Evolutionary conservation across 2,113 vertebrate genomes (phyloP).

Genomic region (Oryzias curvinotus): DNA sequence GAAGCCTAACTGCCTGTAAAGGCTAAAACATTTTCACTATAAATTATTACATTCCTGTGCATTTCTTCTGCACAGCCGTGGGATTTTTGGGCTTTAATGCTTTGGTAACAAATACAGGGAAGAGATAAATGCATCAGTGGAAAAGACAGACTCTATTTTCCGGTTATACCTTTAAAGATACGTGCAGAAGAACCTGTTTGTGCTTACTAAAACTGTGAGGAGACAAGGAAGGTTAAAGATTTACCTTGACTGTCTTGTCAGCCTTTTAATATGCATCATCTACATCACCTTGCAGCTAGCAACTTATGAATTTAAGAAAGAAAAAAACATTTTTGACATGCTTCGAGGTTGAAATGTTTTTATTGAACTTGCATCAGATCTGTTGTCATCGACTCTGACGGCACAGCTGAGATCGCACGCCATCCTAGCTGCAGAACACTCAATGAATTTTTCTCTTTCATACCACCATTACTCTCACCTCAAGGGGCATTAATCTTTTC

Average conservation of each 20-base stretch:
- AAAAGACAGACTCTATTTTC: slow-evolving; percentile 7
- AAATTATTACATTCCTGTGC: slow-evolving; percentile 16
- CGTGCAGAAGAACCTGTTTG: slow-evolving; percentile 1
- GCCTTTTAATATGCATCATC: slow-evolving; percentile 33
- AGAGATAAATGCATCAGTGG: slow-evolving; percentile 6
- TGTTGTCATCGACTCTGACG: slow-evolving; percentile 32
- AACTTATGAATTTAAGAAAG: slow-evolving; percentile 11
- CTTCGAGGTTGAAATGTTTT: slow-evolving; percentile 41
- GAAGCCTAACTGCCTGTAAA: slow-evolving; percentile 23
- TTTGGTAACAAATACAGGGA: slow-evolving; percentile 18
- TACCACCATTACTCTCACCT: slow-evolving; percentile 30
- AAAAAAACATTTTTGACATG: slow-evolving; percentile 4
- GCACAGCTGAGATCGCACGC: slow-evolving; percentile 30
- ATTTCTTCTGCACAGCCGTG: slow-evolving; percentile 4
- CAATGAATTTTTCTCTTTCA: slow-evolving; percentile 59
- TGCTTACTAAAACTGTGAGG: slow-evolving; percentile 15
- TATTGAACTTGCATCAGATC: slow-evolving; percentile 58
- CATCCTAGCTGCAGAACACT: slow-evolving; percentile 49
- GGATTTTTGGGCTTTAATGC: slow-evolving; percentile 16
- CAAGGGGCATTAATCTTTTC: slow-evolving; percentile 41
- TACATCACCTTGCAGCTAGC: slow-evolving; percentile 18
- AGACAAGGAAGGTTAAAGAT: slow-evolving; percentile 40
- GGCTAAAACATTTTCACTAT: slow-evolving; percentile 10
- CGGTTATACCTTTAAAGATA: slow-evolving; percentile 25
- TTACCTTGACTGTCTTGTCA: slow-evolving; percentile 45